A percentile compares a stretch with the other conserved stretches of the same genome.
Conservation (phyloP, 2,888 invertebrate genomes). For the Heliconius aoede region DNA sequence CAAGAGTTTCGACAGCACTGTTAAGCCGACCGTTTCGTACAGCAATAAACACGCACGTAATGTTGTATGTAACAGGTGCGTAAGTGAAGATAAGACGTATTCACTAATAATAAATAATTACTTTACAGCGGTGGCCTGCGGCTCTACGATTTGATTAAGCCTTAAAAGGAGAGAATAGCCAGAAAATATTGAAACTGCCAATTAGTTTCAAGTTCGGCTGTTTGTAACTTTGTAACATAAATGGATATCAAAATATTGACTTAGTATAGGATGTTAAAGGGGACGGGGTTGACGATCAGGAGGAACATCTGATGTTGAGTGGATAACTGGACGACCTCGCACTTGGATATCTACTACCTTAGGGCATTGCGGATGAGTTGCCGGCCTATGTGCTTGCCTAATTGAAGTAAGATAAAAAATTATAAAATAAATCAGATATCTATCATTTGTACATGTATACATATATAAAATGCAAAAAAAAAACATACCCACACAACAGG, state of each 20-base stretch:
- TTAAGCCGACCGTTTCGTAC: slow-evolving; percentile 56
- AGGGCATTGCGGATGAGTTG: too few relatives aligned
- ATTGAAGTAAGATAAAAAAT: too few relatives aligned
- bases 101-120: slow-evolving; percentile 43
- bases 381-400: too few relatives aligned
- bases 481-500: slow-evolving; percentile 46
- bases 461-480: background rate
- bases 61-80: slow-evolving; percentile 53
- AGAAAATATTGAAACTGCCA: too few relatives aligned
- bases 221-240: background rate
- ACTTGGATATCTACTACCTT: too few relatives aligned
- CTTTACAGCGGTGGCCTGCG: background rate
- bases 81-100: slow-evolving; percentile 53
- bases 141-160: background rate
- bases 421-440: background rate
- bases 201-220: too few relatives aligned
- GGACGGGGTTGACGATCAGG: too few relatives aligned
- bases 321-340: too few relatives aligned
- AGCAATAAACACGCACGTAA: slow-evolving; percentile 57
- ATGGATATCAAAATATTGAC: background rate
- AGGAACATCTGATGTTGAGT: too few relatives aligned
- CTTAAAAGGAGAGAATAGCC: background rate
- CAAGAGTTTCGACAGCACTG: slow-evolving; percentile 47
- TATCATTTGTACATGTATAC: background rate
- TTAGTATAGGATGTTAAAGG: too few relatives aligned